These are phyloP conservation scores for Rhizomys pruinosus DNA, from an alignment of 2,113 vertebrate species.

Conservation along the genomic window DNA sequence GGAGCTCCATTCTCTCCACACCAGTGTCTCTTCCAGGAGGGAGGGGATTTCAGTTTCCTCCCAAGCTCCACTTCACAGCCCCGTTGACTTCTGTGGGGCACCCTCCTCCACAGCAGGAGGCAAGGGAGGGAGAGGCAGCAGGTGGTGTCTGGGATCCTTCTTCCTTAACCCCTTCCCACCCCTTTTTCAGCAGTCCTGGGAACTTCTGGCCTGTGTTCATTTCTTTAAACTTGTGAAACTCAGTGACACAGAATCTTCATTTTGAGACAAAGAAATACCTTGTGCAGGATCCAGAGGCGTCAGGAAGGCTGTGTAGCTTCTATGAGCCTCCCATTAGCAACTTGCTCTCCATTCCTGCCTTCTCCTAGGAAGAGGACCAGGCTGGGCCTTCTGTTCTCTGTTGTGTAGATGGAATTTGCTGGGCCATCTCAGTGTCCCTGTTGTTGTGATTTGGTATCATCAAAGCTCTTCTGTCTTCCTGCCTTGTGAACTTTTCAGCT, in stretches of 20 bases:
- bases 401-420: neutral
- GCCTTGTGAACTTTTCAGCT: neutral
- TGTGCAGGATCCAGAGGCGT: fast-evolving
- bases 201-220: neutral
- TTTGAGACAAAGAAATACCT: neutral
- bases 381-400: too few relatives aligned
- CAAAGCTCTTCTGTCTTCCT: fast-evolving
- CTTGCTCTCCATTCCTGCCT: neutral
- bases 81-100: too few relatives aligned
- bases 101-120: too few relatives aligned
- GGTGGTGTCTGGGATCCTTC: too few relatives aligned
- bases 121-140: neutral
- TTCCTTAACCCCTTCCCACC: fast-evolving
- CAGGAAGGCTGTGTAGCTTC: neutral
- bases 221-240: fast-evolving
- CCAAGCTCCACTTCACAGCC: too few relatives aligned
- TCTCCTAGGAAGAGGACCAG: neutral
- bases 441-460: neutral
- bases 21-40: neutral
- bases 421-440: fast-evolving
- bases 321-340: neutral
- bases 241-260: neutral
- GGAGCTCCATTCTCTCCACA: neutral
- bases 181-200: neutral
- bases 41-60: neutral